These are phyloP conservation scores for Epinotia brunnichana DNA, from an alignment of 2,888 invertebrate species.

Conservation along the genomic window DNA sequence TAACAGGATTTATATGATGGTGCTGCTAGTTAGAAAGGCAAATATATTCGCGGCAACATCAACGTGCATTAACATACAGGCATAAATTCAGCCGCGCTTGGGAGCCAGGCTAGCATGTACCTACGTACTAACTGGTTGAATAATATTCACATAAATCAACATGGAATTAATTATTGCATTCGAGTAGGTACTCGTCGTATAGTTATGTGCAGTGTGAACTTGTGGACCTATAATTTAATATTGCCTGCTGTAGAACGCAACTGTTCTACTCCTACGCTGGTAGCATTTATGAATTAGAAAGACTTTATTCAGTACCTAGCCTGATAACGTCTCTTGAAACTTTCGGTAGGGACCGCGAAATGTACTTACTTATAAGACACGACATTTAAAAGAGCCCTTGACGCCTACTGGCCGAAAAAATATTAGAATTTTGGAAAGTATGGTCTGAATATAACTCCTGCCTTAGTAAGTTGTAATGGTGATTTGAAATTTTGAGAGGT, in stretches of 20 bases:
- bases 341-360: no score
- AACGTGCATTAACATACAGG: slow-evolving; percentile 64
- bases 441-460: no score
- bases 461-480: no score
- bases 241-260: slow-evolving; percentile 5
- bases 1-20: slow-evolving; percentile 46
- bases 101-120: slow-evolving; percentile 54
- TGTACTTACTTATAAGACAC: no score
- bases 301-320: no score
- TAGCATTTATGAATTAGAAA: background rate
- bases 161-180: slow-evolving; percentile 75
- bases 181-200: slow-evolving; percentile 53
- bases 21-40: slow-evolving; percentile 52
- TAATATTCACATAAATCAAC: slow-evolving; percentile 80
- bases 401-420: no score
- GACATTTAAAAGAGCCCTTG: no score
- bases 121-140: slow-evolving; percentile 57
- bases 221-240: slow-evolving; percentile 6
- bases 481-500: no score
- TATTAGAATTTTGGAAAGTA: no score
- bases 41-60: slow-evolving; percentile 61
- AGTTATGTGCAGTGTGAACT: slow-evolving; percentile 29
- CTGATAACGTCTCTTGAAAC: no score
- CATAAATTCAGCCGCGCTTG: slow-evolving; percentile 59
- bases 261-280: background rate